Conservation (phyloP, 2,113 vertebrate genomes). For the Polypterus senegalus region DNA sequence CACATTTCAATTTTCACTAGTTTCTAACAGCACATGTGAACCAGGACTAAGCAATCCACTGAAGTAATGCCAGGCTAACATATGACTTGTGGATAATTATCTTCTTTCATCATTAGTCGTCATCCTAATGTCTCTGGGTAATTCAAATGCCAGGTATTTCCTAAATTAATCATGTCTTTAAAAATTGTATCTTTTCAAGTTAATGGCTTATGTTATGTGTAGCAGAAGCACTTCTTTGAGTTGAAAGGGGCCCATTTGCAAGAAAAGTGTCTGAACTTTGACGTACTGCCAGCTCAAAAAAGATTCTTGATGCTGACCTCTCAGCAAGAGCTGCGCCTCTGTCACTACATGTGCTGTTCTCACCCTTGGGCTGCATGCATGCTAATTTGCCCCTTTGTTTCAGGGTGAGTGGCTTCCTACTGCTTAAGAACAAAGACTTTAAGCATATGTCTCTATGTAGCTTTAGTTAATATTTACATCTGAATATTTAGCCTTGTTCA, state of each 20-base stretch:
- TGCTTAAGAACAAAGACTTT: slow-evolving; percentile 63
- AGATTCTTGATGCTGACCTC: slow-evolving; percentile 50
- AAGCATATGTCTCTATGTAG: slow-evolving; percentile 45
- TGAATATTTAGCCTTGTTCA: slow-evolving; percentile 50
- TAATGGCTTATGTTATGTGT: slow-evolving; percentile 58
- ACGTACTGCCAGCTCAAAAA: slow-evolving; percentile 53
- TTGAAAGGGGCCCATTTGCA: slow-evolving; percentile 45
- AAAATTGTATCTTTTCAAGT: slow-evolving; percentile 64
- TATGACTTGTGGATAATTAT: slow-evolving; percentile 61
- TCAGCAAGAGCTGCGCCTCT: slow-evolving; percentile 58
- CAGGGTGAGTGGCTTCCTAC: slow-evolving; percentile 67
- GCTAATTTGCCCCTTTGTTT: slow-evolving; percentile 77
- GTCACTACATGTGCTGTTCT: slow-evolving; percentile 39
- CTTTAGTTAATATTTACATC: slow-evolving; percentile 61
- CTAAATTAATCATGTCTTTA: slow-evolving; percentile 61
- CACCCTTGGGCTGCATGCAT: slow-evolving; percentile 51
- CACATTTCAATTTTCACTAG: no score
- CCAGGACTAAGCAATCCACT: no score
- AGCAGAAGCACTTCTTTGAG: slow-evolving; percentile 42
- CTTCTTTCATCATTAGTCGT: slow-evolving; percentile 58
- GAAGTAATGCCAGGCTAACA: slow-evolving; percentile 17
- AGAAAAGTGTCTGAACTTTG: slow-evolving; percentile 52
- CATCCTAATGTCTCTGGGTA: slow-evolving; percentile 48
- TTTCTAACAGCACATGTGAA: no score
- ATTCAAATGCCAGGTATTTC: slow-evolving; percentile 69